Percentiles rank a stretch among this genome's conserved stretches.
These are phyloP conservation scores for Notolabrus celidotus DNA, from an alignment of 2,797 vertebrate genomes.

Conservation along the genomic window DNA sequence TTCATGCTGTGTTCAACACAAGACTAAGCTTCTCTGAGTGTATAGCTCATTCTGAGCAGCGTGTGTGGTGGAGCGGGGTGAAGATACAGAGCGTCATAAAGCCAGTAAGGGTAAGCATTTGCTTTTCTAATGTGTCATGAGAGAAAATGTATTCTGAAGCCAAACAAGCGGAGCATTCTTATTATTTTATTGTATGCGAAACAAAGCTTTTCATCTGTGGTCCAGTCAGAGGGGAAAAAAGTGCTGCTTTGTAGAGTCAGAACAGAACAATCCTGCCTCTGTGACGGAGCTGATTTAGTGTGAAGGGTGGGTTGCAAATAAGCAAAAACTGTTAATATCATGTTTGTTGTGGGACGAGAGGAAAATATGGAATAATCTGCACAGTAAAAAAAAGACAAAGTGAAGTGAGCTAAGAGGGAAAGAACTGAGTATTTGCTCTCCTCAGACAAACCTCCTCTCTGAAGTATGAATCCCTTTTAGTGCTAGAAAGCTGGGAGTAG, in stretches of 20 bases:
- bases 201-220: conserved; percentile 58
- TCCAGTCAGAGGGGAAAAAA: conserved; percentile 29
- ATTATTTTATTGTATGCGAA: conserved; percentile 45
- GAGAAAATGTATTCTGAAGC: conserved; percentile 13
- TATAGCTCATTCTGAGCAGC: conserved; percentile 28
- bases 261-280: conserved; percentile 32
- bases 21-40: conserved; percentile 37
- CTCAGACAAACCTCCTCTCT: conserved; percentile 43
- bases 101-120: conserved; percentile 21
- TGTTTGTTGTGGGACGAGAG: conserved; percentile 27
- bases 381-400: neutral
- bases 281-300: conserved; percentile 48
- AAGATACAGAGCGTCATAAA: conserved; percentile 22
- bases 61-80: conserved; percentile 25
- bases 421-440: conserved; percentile 30
- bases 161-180: conserved; percentile 22
- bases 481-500: conserved; percentile 40
- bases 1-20: conserved; percentile 39
- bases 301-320: conserved; percentile 37
- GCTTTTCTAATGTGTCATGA: conserved; percentile 24
- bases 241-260: conserved; percentile 19
- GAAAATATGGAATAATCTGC: conserved; percentile 9
- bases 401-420: conserved; percentile 6
- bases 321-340: conserved; percentile 37
- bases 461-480: conserved; percentile 46